These are phyloP conservation scores for Entomobrya proxima DNA, from an alignment of 2,888 invertebrate genomes.

Conservation along the genomic window DNA sequence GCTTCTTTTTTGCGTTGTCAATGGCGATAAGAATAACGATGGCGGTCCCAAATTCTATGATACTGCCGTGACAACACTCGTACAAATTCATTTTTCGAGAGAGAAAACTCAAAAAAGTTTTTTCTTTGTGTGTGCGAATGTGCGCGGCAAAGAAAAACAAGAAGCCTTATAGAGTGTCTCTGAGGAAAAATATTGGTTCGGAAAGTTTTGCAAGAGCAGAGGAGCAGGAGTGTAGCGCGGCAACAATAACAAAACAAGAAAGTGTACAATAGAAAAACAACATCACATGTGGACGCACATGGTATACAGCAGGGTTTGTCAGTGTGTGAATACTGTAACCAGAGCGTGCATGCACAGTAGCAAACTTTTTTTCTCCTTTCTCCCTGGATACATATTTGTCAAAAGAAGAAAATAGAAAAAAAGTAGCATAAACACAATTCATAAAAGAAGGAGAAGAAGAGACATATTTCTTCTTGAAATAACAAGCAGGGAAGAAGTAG, in stretches of 20 bases:
- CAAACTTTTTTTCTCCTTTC: constrained; percentile 42
- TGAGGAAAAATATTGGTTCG: constrained; percentile 71
- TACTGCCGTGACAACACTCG: neutral
- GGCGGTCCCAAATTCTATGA: constrained; percentile 10
- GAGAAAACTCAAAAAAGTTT: neutral
- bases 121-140: neutral
- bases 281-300: constrained; percentile 24
- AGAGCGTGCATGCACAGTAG: no score
- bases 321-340: neutral
- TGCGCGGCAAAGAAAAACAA: neutral
- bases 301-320: neutral
- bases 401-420: constrained; percentile 42
- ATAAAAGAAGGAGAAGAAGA: constrained; percentile 3
- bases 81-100: neutral
- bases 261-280: constrained; percentile 30
- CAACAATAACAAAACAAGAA: constrained; percentile 15
- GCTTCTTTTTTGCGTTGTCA: neutral
- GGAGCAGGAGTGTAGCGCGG: neutral
- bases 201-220: constrained; percentile 59
- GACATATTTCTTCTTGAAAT: constrained; percentile 41
- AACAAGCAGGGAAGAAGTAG: constrained; percentile 26
- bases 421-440: constrained; percentile 61
- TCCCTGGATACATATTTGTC: constrained; percentile 62
- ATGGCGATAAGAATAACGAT: constrained; percentile 4
- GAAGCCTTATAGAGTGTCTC: constrained; percentile 52